Evolutionary conservation across 2,797 vertebrate species (phyloP), one percentile per base, ranked within the genome.

Genomic region (Mareca strepera): DNA sequence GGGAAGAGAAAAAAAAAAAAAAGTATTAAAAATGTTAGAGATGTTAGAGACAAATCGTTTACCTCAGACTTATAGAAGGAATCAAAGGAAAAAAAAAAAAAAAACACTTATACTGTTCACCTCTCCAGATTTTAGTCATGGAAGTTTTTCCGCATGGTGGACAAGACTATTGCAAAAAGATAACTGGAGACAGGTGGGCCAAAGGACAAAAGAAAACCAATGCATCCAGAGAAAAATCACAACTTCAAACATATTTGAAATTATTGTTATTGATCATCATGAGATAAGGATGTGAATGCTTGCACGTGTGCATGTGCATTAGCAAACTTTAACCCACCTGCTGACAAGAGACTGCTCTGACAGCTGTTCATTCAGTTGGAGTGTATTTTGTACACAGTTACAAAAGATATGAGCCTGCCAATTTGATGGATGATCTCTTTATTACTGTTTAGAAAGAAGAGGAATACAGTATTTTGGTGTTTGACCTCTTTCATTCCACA

Each of bases 341-440:
- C 93, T 74, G 95, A 94, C 85, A 86, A 94, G 83, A 88, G 89
- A 86, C 55, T 93, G 80, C 79, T 95, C 95, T 97, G 97, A 97
- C 90, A 95, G 91, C 87, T 94, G 90, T 95, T 96, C 89, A 86
- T 96, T 93, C 92, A 78, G 83, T 82, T 68, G 92, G 92, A 93
- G 60, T 64, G 80, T 87, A 63, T 88, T 94, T 95, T 88, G 79
- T 92, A 74, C 63, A 59, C 2, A 7, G 94, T 94, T 97, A 87
- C 86, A 82, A 88, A 80, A 92, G 73, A 94, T 93, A 88, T 26
- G 39, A 96, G 79, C 48, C 44, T 83, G 81, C 29, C 92, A 90
- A 6, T 86, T 80, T 96, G 96, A 97, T 96, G 95, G 95, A 93
- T 95, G 66, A 37, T 84, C 74, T 74, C 88, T 80, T 74, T 93